phyloP scores from a whole-genome alignment of 2,888 invertebrate species.

The Caenorhabditis becei region DNA sequence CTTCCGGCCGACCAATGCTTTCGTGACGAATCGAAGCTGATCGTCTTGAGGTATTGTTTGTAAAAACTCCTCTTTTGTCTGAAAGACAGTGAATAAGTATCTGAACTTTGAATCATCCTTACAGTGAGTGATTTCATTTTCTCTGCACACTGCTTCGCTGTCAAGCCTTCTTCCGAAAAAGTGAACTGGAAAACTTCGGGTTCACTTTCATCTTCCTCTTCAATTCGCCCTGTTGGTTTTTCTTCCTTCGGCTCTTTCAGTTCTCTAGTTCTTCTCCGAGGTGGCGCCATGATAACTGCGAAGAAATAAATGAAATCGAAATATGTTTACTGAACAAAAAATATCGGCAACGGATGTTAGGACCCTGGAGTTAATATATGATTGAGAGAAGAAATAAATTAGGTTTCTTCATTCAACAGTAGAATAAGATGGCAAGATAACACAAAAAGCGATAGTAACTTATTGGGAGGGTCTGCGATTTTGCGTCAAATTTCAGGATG shows the following conservation, averaged over 20 bases:
- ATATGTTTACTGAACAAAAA: background rate
- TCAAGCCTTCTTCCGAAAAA: constrained; percentile 29
- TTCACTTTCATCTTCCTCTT: background rate
- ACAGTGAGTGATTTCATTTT: constrained; percentile 34
- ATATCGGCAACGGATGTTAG: background rate
- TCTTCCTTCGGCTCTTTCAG: constrained; percentile 3
- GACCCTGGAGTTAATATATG: background rate
- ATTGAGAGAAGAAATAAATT: background rate
- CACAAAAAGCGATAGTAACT: constrained; percentile 23
- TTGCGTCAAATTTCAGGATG: constrained; percentile 45
- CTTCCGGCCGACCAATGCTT: constrained; percentile 16
- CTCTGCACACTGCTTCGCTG: constrained; percentile 30
- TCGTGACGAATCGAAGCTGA: constrained; percentile 2
- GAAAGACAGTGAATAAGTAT: no score
- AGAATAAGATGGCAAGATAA: constrained; percentile 46
- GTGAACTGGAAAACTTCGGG: constrained; percentile 17
- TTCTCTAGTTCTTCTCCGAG: background rate
- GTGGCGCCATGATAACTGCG: background rate
- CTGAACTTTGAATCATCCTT: background rate
- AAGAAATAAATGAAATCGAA: no score
- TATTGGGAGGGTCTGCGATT: background rate
- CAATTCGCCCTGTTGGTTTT: background rate
- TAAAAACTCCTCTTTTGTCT: constrained; percentile 39
- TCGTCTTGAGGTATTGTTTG: constrained; percentile 12
- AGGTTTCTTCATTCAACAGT: constrained; percentile 32